Base-by-base conservation (phyloP, 2,888 invertebrate species). In the Drosophila tripunctata region DNA sequence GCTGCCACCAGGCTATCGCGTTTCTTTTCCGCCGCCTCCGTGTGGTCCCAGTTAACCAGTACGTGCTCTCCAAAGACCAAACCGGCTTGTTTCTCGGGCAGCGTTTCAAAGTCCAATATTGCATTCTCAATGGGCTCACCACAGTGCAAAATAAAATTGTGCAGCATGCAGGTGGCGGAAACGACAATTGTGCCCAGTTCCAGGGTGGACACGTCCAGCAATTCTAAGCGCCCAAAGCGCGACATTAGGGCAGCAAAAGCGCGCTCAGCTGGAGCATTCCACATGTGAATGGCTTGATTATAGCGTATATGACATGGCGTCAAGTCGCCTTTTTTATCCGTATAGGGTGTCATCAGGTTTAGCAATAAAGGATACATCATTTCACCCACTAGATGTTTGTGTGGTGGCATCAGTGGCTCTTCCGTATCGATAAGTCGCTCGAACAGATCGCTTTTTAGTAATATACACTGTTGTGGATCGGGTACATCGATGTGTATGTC, bases 341-440 rank as follows among this genome's bases (percentile, higher is more conserved):
- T 40, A 40, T 57, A 76, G 12, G 78, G 70, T 2, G 75, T 76
- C 78, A 76, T 76, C 3, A 78, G 38, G 33, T 78, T 76, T 6
- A 76, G 41, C 15, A 76, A 24, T 8, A 76, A 55, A 1, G 75
- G 75, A 22, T 76, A 76, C 44, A 51, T 62, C 27, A 56, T 45
- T 31, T 76, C 74, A 1, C 78, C 75, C 0, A 76, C 75, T 4
- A 76, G 19, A 67, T 76, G 75, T 4, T 60, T 74, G 1, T 62
- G 33, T 2, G 63, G 35, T 4, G 78, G 63, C 43, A 76, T 52
- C 7, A 76, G 10, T 2, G 78, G 75, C 0, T 61, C 38, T 2
- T 61, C 48, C 10, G 27, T 33, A 38, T 77, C 58, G 19, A 67
- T 70, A 0, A 76, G 44, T 0, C 52, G 44, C 38, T 74, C 67